Base-by-base conservation (phyloP, 2,113 vertebrate genomes). In the Edolisoma coerulescens region DNA sequence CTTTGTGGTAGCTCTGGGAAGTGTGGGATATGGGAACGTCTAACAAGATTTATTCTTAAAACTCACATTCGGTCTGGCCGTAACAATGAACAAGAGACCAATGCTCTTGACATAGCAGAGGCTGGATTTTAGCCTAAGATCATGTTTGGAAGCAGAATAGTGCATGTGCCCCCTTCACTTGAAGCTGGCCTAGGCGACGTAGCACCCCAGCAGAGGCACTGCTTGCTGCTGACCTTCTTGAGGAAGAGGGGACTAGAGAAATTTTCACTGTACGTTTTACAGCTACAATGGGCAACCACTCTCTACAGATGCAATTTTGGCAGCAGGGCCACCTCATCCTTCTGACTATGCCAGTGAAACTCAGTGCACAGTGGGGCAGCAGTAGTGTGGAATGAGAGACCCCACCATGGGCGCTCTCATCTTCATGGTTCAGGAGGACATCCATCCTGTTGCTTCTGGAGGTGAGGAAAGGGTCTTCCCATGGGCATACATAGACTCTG, bases 1-100 rank as follows among this genome's bases (percentile, higher is more conserved):
- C 84, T 94, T 89, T 68, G 42, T 91, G 87, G 64, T 92, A 88
- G 59, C 63, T 84, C 60, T 75, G 71, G 59, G 53, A 78, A 83
- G 52, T 70, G n/a, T 84, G 75, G 78, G 61, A 19, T 90, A 69
- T 64, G 49, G 50, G 64, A 88, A 93, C 3, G 0, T 61, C 87
- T 69, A 84, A 63, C 6, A 67, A 44, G 68, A 67, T 86, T 78
- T 89, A 59, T 89, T 85, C 90, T 88, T 54, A 70, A 93, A 92
- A 88, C 44, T 93, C 24, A 44, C n/a, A 18, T 88, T 93, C 77
- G 76, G 27, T 84, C 47, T 81, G 44, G 35, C 30, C 2, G 0
- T 79, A 82, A 53, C 37, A 78, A 20, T 61, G 49, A 81, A 50
- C 41, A 61, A 53, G 69, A 79, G 26, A 45, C 59, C 1, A 4